Conservation (phyloP, 2,888 invertebrate species). For the Empis stercorea region DNA sequence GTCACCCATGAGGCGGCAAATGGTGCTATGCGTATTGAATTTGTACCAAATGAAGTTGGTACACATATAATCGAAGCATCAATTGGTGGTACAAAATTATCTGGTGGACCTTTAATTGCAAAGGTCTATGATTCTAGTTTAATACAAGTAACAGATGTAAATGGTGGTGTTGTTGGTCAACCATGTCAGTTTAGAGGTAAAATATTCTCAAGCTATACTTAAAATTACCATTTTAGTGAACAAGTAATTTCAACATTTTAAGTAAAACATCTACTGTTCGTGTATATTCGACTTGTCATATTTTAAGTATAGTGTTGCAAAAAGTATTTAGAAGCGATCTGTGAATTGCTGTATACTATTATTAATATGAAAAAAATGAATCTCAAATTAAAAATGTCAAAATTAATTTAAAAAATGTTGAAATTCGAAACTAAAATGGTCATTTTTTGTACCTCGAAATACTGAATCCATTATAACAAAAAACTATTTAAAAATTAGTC, state of each 20-base stretch:
- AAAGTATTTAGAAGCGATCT: too few species aligned
- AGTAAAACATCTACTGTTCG: too few species aligned
- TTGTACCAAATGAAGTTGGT: constrained; percentile 86
- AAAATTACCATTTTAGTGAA: not conserved
- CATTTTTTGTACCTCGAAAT: too few species aligned
- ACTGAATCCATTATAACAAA: too few species aligned
- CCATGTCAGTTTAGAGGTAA: constrained; percentile 78
- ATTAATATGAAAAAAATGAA: too few species aligned
- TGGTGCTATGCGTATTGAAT: constrained; percentile 81
- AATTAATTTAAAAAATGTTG: too few species aligned
- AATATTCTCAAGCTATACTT: not conserved
- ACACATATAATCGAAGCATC: constrained; percentile 87
- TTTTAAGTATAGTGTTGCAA: too few species aligned
- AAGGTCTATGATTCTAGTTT: constrained; percentile 91
- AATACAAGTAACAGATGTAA: constrained; percentile 88
- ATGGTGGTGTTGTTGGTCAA: constrained; percentile 87
- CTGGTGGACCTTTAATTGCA: constrained; percentile 80
- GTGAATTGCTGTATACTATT: too few species aligned
- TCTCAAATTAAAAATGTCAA: too few species aligned
- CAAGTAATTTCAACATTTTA: too few species aligned
- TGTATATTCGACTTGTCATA: too few species aligned
- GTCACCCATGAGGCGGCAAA: constrained; percentile 70
- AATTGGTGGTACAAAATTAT: constrained; percentile 79
- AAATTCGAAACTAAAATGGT: too few species aligned
- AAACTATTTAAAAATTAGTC: constrained; percentile 47